phyloP scores from a whole-genome alignment of 2,113 vertebrate species.

The Nicator chloris region DNA sequence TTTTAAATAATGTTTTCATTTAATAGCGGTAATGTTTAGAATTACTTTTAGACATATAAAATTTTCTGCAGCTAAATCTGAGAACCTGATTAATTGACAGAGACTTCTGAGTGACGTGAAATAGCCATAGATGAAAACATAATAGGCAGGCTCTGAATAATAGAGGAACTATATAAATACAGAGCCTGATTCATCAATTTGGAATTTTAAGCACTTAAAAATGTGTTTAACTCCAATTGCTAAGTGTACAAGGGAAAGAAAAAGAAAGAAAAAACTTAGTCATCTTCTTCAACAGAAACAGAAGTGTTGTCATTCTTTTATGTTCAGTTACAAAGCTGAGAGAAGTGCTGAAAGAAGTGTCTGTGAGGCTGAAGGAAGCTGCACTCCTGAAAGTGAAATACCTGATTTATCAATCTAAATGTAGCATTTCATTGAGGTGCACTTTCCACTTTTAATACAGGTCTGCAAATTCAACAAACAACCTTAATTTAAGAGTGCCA shows the following conservation, averaged over 20 bases:
- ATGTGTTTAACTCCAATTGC: not conserved
- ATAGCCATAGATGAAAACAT: not conserved
- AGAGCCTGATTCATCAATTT: not conserved
- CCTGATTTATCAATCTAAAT: not conserved
- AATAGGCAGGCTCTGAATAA: not conserved
- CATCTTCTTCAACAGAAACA: not conserved
- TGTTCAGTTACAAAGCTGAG: not conserved
- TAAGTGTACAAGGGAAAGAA: not conserved
- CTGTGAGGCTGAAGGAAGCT: not conserved
- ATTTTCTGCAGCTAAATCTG: conserved; percentile 26
- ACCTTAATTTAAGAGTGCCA: not conserved
- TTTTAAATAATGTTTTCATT: not conserved
- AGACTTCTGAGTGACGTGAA: not conserved
- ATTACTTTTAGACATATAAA: conserved; percentile 3
- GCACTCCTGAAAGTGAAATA: not conserved
- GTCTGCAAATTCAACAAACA: not conserved
- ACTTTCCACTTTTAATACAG: not conserved
- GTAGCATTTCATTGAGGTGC: not conserved
- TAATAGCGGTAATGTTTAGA: not conserved
- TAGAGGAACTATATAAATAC: not conserved
- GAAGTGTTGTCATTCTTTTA: not conserved
- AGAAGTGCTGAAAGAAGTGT: not conserved
- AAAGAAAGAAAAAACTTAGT: not conserved
- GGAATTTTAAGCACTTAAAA: conserved; percentile 8
- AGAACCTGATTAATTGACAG: not conserved